A percentile compares a stretch with the other conserved stretches of the same genome.
phyloP scores from a whole-genome alignment of 2,888 invertebrate genomes.

The Pristionchus exspectatus region DNA sequence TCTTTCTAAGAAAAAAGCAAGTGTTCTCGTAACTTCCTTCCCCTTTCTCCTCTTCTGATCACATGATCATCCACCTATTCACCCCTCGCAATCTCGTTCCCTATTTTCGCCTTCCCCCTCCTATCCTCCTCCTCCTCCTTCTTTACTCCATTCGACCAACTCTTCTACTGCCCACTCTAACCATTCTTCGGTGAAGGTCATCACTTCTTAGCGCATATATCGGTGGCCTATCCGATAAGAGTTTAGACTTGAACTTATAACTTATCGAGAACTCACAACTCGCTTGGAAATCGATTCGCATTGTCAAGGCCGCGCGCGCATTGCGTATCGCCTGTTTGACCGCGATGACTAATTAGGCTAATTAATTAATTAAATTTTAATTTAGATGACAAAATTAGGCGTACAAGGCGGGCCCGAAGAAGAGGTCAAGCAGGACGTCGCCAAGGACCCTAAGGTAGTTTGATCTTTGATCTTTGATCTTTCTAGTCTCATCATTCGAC shows the following conservation, averaged over 20 bases:
- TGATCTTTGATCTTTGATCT: conserved; percentile 9
- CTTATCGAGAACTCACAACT: background rate
- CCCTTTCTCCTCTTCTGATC: conserved; percentile 5
- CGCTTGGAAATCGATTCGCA: conserved; percentile 6
- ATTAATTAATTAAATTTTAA: background rate
- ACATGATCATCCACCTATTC: conserved; percentile 13
- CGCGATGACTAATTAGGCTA: background rate
- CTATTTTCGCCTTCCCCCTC: conserved; percentile 3
- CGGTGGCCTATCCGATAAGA: background rate
- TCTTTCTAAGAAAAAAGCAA: background rate
- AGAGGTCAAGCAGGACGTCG: conserved; percentile 37
- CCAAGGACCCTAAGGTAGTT: conserved; percentile 49
- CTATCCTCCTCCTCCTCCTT: conserved; percentile 19
- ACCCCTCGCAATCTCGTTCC: conserved; percentile 23
- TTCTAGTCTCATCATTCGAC: background rate
- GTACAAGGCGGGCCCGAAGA: conserved; percentile 31
- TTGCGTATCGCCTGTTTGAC: background rate
- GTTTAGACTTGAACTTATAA: background rate
- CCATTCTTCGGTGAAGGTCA: background rate
- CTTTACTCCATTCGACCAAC: conserved; percentile 42
- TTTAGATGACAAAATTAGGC: conserved; percentile 51
- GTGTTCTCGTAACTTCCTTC: background rate
- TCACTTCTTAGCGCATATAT: background rate
- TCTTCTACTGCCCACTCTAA: background rate
- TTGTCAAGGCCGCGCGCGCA: background rate